Base-by-base conservation (phyloP, 2,797 vertebrate genomes). In the Graptemys geographica region DNA sequence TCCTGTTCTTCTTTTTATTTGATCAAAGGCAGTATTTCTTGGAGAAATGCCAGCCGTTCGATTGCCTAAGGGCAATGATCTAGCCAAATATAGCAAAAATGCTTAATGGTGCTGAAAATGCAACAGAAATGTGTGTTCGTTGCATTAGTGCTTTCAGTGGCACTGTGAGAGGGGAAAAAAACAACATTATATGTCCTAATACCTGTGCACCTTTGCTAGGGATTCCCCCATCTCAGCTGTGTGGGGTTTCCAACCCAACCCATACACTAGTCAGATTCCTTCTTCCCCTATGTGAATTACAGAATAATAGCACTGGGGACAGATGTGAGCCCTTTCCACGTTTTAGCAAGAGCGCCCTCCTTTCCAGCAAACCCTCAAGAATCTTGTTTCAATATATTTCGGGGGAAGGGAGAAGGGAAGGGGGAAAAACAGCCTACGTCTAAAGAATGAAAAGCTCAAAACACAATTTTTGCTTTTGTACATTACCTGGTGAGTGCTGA, bases 401-500 rank as follows among this genome's bases (percentile, higher is more conserved):
- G 53, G 13, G 28, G n/a, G 3, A 31, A 23, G 31, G 8, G 65
- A 0, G 59, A 31, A 41, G 59, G 31, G 57, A 15, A 79, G 62
- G 41, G 0, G 0, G 84, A 57, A 65, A 79, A 56, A 49, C 49
- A 93, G 95, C 76, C 72, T 86, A 12, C 23, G 0, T 0, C 6
- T 10, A 2, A 52, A 49, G 37, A 59, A 82, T 0, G 28, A 72
- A 31, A 90, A 57, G 90, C 81, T 79, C 23, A 55, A 79, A 1
- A 11, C 6, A 81, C 25, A 44, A 27, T 27, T 72, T 86, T 69
- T 53, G 87, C 79, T 95, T 81, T 0, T 89, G 97, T 93, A 56
- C 0, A 0, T 96, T 97, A 97, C 97, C 97, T 97, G 95, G 97
- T 94, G 96, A 95, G 92, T 97, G 98, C 95, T 87, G 97, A 96